Evolutionary conservation across 1,140 invertebrate species (phyloP).

Genomic region (Micrasema minimum): DNA sequence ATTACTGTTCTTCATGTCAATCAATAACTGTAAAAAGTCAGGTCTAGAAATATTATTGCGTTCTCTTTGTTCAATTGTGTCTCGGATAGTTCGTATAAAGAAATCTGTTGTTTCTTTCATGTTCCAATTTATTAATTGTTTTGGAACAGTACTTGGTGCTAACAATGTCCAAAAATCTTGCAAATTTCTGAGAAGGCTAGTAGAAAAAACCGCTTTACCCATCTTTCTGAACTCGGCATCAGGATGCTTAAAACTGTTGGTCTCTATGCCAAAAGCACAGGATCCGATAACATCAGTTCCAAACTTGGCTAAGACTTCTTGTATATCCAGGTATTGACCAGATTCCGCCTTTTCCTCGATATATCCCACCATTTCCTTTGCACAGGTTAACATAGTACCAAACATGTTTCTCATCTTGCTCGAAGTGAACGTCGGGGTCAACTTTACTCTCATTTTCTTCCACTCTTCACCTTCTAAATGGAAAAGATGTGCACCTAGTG

Average conservation of each 20-base stretch:
- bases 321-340: slow-evolving; percentile 48
- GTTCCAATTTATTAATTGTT: slow-evolving; percentile 39
- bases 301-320: slow-evolving; percentile 55
- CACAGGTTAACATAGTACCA: slow-evolving; percentile 57
- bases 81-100: slow-evolving; percentile 60
- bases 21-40: slow-evolving; percentile 69
- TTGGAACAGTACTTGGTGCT: slow-evolving; percentile 53
- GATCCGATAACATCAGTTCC: slow-evolving; percentile 56
- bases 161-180: slow-evolving; percentile 40
- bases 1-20: slow-evolving; percentile 68
- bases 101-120: slow-evolving; percentile 61
- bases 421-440: slow-evolving; percentile 70
- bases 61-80: slow-evolving; percentile 64
- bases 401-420: slow-evolving; percentile 70
- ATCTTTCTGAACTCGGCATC: slow-evolving; percentile 54
- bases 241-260: slow-evolving; percentile 54
- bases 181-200: slow-evolving; percentile 28
- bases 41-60: slow-evolving; percentile 63
- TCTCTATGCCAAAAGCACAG: slow-evolving; percentile 58
- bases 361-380: slow-evolving; percentile 56
- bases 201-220: slow-evolving; percentile 52
- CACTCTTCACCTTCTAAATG: slow-evolving; percentile 66
- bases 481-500: slow-evolving; percentile 62
- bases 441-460: slow-evolving; percentile 65
- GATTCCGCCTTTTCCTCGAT: slow-evolving; percentile 47